Conservation (phyloP, 2,797 vertebrate genomes). For the Hybognathus amarus region DNA sequence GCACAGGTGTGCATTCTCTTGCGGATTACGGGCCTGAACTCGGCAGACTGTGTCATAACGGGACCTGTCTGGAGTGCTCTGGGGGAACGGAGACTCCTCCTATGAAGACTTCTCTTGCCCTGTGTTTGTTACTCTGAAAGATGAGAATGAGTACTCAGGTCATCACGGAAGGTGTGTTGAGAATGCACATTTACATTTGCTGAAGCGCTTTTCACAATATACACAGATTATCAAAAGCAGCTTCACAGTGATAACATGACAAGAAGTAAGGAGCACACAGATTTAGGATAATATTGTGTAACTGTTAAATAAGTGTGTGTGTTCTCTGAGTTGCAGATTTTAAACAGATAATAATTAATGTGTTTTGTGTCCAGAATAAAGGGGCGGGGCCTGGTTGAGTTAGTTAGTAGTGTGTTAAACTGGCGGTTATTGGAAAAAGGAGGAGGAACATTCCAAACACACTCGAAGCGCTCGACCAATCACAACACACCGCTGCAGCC, state of each 20-base stretch:
- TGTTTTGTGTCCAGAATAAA: too few species aligned
- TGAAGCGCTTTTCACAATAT: too few species aligned
- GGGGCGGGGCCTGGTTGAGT: neutral
- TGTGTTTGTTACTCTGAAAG: constrained; percentile 89
- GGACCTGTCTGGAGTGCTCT: constrained; percentile 83
- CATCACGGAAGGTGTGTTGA: constrained; percentile 87
- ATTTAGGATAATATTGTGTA: too few species aligned
- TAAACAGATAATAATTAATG: neutral
- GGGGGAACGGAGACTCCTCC: constrained; percentile 84
- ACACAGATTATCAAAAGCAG: too few species aligned
- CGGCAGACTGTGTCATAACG: constrained; percentile 85
- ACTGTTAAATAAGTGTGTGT: too few species aligned
- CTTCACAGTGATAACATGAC: too few species aligned
- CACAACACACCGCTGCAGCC: too few species aligned
- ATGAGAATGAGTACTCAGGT: constrained; percentile 86
- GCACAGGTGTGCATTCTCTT: constrained; percentile 85
- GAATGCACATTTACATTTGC: too few species aligned
- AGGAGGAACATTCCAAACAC: neutral
- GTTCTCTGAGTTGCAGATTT: too few species aligned
- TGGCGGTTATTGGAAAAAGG: neutral
- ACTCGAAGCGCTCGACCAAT: too few species aligned
- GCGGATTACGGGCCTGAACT: constrained; percentile 79
- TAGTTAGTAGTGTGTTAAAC: neutral
- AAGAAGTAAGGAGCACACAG: too few species aligned
- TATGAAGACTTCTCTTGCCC: constrained; percentile 93